Evolutionary conservation across 2,888 invertebrate species (phyloP), one percentile per base, ranked within the genome.

Genomic region (Lamproptera curius): DNA sequence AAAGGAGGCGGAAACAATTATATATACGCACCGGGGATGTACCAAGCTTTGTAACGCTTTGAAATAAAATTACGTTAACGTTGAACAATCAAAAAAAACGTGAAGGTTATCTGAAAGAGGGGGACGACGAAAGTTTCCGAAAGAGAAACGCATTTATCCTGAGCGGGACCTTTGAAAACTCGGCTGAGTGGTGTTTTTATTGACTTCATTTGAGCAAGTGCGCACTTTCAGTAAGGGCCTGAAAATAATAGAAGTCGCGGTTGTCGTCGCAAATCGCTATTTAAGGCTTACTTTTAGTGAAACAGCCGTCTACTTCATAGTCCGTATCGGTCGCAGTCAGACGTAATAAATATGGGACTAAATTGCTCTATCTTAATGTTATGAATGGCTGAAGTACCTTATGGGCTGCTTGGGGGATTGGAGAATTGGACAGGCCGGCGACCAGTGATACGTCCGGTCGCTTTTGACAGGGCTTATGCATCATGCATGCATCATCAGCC

Each of bases 131-230:
- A 42, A 42, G 16, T 34, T 47, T 48, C 17, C 34, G 16, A 34
- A 33, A 23, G 16, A 34, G 10, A 16, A 16, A 31, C 39, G 41
- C 33, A 33, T 47, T 38, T 38, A 42, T 23, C 38, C 42, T 20
- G 15, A 42, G 42, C 23, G 31, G 5, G 17, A 23, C 33, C 48
- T 16, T 48, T 48, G 31, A 20, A 48, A 31, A 38, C 11, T 16
- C 48, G 48, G 38, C 43, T 43, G 39, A 48, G 48, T 26, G 48
- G 48, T 48, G 23, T 48, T 48, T 43, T 48, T 35, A 43, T 26
- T 16, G 48, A 39, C 48, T 43, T 43, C 48, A 34, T 38, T 48
- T 42, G 38, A 14, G 39, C 39, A 39, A 48, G 47, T 47, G 17
- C 42, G 48, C 34, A 47, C 42, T 43, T 33, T 34, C 42, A 37